These are phyloP conservation scores for Stenurella melanura DNA, from an alignment of 2,888 invertebrate genomes.

Conservation along the genomic window DNA sequence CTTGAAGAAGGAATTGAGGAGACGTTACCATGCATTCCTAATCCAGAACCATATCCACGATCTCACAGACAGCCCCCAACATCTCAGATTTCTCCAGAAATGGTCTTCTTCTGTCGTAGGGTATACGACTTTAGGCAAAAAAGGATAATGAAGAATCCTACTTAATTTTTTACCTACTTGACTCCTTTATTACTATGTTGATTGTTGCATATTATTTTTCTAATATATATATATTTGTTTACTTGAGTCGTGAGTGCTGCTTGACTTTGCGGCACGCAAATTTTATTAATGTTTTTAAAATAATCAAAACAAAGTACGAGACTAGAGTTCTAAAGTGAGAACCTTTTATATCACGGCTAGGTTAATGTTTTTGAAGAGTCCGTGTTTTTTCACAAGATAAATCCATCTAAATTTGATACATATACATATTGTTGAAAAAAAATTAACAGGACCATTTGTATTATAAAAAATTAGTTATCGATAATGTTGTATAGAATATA, in stretches of 20 bases:
- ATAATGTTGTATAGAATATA: constrained; percentile 73
- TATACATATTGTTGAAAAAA: constrained; percentile 72
- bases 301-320: constrained; percentile 49
- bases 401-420: constrained; percentile 68
- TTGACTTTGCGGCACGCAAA: constrained; percentile 26
- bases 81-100: constrained; percentile 82
- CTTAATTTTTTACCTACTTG: constrained; percentile 64
- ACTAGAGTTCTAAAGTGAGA: constrained; percentile 45
- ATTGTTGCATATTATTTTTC: constrained; percentile 41
- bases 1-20: constrained; percentile 85
- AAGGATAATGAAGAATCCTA: constrained; percentile 76
- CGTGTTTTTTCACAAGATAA: constrained; percentile 60
- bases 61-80: constrained; percentile 79
- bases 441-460: constrained; percentile 72
- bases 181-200: constrained; percentile 47
- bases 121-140: constrained; percentile 97
- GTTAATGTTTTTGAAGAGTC: constrained; percentile 42
- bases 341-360: constrained; percentile 48
- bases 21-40: constrained; percentile 84
- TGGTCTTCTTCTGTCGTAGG: constrained; percentile 95
- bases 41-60: constrained; percentile 78
- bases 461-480: constrained; percentile 69
- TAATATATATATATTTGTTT: constrained; percentile 42
- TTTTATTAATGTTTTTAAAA: constrained; percentile 51
- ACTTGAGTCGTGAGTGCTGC: constrained; percentile 39